phyloP scores from a whole-genome alignment of 2,888 invertebrate species.

The Uropetala carovei region DNA sequence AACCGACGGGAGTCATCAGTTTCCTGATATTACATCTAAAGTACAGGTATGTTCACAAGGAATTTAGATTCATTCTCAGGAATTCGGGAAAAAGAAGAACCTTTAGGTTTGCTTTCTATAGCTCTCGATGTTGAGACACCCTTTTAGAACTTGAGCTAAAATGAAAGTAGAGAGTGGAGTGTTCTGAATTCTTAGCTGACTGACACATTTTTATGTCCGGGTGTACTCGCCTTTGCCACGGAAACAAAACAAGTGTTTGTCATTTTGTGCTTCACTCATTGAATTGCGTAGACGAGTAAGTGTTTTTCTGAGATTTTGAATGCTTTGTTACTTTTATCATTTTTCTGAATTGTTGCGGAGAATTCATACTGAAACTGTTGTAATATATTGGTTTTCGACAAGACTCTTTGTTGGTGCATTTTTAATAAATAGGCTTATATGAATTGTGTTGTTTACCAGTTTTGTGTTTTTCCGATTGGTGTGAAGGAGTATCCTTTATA shows the following conservation, averaged over 20 bases:
- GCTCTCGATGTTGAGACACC: not conserved
- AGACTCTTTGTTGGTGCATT: too few species aligned
- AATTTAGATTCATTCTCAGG: not conserved
- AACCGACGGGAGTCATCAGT: constrained; percentile 65
- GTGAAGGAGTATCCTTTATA: too few species aligned
- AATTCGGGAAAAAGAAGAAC: not conserved
- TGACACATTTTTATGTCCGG: constrained; percentile 58
- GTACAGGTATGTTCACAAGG: constrained; percentile 67
- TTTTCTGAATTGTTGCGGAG: too few species aligned
- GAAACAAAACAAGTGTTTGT: not conserved
- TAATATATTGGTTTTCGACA: too few species aligned
- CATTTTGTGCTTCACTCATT: constrained; percentile 25
- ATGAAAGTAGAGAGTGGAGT: constrained; percentile 45
- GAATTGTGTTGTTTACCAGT: too few species aligned
- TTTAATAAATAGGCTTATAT: too few species aligned
- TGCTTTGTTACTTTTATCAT: too few species aligned
- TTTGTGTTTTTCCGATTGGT: too few species aligned
- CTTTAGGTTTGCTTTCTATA: not conserved
- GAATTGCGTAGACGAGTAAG: too few species aligned
- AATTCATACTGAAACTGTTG: too few species aligned
- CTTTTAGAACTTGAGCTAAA: constrained; percentile 22
- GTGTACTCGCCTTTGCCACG: constrained; percentile 11
- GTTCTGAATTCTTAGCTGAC: constrained; percentile 52
- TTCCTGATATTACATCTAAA: constrained; percentile 66
- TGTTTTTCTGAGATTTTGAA: too few species aligned